Evolutionary conservation across 1,140 invertebrate species (phyloP), one percentile per base, ranked within the genome.

Genomic region (Mycetomoellerius zeteki): DNA sequence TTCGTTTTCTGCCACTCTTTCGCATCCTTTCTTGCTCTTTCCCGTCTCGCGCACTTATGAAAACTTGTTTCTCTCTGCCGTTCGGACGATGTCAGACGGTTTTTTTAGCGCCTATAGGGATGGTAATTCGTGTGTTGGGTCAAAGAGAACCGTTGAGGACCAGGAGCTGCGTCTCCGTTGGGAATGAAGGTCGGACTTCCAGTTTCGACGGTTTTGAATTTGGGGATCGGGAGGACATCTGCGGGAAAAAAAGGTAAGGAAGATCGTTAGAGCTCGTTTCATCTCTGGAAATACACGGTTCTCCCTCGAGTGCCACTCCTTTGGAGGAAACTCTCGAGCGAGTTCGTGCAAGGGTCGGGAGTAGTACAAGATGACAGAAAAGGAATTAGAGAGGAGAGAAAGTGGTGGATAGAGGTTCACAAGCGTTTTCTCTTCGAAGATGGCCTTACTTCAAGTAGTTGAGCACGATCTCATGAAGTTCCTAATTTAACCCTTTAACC

Each of bases 81-180:
- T 77, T 65, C 52, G 64, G 52, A 89, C 24, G 82, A 77, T 8
- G 37, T 43, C 37, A 8, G 37, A 43, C n/a, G 88, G 2, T 69
- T n/a, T 87, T 87, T 84, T 89, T 94, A 94, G 69, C 94, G 94
- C 91, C 94, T 93, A 88, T 95, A 95, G 37, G 94, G 94, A 92
- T 95, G 94, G 71, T 94, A 95, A 92, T 94, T 94, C 65, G 89
- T 92, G 82, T 95, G 94, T 87, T 94, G 94, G 86, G 91, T 92
- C 71, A 94, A 75, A 90, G 94, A 95, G 88, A 94, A 94, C 73
- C 94, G 93, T 92, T 95, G 94, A 67, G 94, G 94, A 94, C 94
- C 94, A 71, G 93, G 94, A 67, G 93, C 93, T 77, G 93, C 93
- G 69, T 95, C 94, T 86, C 93, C 93, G 75, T 93, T 94, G 37